These are phyloP conservation scores for Chinchilla lanigera DNA, from an alignment of 2,113 vertebrate genomes.

Conservation along the genomic window DNA sequence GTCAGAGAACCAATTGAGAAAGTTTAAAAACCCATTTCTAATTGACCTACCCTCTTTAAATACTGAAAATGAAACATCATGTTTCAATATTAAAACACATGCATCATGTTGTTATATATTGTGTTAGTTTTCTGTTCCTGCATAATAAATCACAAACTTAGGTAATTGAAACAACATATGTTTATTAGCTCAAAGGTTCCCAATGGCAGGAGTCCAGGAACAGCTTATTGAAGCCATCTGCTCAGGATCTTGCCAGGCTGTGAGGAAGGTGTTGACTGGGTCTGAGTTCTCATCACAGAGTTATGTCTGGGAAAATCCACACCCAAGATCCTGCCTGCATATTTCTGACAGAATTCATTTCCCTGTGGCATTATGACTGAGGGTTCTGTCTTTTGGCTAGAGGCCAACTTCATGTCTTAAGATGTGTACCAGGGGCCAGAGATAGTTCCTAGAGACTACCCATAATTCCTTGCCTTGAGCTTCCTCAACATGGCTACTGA, in stretches of 20 bases:
- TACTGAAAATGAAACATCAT: background rate
- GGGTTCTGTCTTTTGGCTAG: background rate
- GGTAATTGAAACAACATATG: background rate
- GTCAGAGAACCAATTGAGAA: background rate
- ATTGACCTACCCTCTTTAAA: background rate
- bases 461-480: background rate
- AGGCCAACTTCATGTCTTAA: background rate
- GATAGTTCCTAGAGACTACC: background rate
- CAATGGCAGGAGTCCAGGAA: background rate
- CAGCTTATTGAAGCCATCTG: background rate
- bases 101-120: background rate
- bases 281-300: background rate
- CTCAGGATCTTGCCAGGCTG: background rate
- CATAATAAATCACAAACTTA: background rate
- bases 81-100: background rate
- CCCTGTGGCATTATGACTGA: background rate
- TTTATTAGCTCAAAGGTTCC: background rate
- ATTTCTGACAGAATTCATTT: background rate
- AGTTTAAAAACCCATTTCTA: background rate
- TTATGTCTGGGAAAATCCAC: background rate
- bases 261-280: background rate
- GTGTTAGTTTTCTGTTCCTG: background rate
- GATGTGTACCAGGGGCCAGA: fast-evolving
- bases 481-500: background rate
- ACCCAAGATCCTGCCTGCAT: background rate